These are phyloP conservation scores for Eutrigla gurnardus DNA, from an alignment of 2,797 vertebrate species.

Conservation along the genomic window DNA sequence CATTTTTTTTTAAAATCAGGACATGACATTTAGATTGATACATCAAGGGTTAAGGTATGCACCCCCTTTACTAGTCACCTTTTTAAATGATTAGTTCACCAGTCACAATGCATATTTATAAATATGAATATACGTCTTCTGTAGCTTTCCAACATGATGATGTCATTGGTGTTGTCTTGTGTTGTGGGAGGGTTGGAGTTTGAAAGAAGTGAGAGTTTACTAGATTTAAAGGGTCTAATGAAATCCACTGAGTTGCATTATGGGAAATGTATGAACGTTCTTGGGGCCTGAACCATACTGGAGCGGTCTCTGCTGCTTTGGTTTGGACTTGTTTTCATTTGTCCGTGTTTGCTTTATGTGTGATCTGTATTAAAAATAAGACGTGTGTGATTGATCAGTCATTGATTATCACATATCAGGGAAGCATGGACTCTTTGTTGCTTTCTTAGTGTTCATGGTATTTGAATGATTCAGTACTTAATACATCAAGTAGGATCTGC, in stretches of 20 bases:
- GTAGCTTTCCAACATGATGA: neutral
- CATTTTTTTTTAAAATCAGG: neutral
- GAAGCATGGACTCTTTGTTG: neutral
- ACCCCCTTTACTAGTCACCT: too few relatives aligned
- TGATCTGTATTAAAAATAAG: neutral
- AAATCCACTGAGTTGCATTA: neutral
- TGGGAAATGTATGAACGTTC: conserved; percentile 1
- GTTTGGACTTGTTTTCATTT: neutral
- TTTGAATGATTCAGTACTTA: neutral
- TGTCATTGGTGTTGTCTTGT: too few relatives aligned
- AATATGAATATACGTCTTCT: neutral
- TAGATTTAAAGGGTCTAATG: neutral
- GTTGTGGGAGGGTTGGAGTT: too few relatives aligned
- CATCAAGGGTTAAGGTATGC: too few relatives aligned
- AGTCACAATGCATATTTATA: too few relatives aligned
- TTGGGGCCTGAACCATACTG: neutral
- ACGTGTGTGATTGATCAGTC: neutral
- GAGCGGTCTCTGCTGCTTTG: neutral
- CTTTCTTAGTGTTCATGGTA: neutral
- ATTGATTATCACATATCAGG: neutral
- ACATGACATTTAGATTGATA: neutral
- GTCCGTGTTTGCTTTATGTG: too few relatives aligned
- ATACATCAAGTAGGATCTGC: neutral
- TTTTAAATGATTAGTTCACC: too few relatives aligned
- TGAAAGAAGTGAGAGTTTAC: too few relatives aligned